A percentile compares a stretch with the other conserved stretches of the same genome.
Conservation (phyloP, 2,888 invertebrate species). For the Lasioglossum malachurum region DNA sequence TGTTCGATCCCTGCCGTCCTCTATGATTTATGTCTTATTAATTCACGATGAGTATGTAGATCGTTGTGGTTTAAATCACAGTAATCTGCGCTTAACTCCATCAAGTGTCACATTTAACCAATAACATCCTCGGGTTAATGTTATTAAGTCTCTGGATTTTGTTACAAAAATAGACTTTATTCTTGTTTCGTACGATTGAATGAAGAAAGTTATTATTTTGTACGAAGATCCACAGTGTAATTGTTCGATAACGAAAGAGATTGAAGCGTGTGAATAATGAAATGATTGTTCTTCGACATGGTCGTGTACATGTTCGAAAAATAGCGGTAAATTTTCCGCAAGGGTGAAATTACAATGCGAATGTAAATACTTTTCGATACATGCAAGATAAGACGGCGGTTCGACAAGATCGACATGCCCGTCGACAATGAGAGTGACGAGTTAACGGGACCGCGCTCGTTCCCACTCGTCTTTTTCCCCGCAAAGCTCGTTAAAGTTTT, state of each 20-base stretch:
- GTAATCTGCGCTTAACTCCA: not conserved
- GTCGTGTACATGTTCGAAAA: not conserved
- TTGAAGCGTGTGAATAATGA: too few species aligned
- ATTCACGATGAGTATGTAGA: not conserved
- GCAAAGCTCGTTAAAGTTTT: conserved; percentile 39
- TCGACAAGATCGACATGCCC: conserved; percentile 29
- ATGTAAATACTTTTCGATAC: not conserved
- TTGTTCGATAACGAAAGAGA: too few species aligned
- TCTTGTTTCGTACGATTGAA: too few species aligned
- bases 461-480: conserved; percentile 18
- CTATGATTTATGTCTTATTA: not conserved
- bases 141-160: not conserved
- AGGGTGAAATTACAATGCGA: too few species aligned
- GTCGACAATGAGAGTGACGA: conserved; percentile 54
- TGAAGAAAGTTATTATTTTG: too few species aligned
- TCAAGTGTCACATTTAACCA: not conserved
- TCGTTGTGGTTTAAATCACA: not conserved
- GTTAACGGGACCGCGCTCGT: conserved; percentile 43
- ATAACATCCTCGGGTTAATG: not conserved
- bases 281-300: not conserved
- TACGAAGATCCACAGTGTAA: too few species aligned
- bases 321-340: not conserved
- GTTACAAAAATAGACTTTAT: not conserved
- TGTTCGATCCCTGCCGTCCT: not conserved
- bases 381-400: not conserved